Evolutionary conservation across 2,797 vertebrate genomes (phyloP).

Genomic region (Leontopithecus rosalia): DNA sequence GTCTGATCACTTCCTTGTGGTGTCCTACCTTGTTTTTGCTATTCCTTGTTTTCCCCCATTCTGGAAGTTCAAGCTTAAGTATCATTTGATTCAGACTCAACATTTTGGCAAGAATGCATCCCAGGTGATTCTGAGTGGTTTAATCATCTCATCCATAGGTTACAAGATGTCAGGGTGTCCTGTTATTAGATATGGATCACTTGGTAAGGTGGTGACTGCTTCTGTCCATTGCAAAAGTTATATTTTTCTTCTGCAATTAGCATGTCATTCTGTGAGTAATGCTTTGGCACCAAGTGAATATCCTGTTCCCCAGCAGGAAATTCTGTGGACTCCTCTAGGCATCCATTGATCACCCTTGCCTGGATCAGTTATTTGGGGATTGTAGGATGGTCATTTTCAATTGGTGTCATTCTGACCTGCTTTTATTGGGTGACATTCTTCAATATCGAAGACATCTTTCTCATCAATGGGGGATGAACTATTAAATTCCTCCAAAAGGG

Average conservation of each 20-base stretch:
- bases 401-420: constrained; percentile 6
- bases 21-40: constrained; percentile 2
- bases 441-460: constrained; percentile 19
- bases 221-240: neutral
- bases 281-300: neutral
- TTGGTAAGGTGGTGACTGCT: neutral
- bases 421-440: constrained; percentile 42
- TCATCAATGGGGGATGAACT: neutral
- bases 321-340: neutral
- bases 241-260: neutral
- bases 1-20: neutral
- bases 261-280: neutral
- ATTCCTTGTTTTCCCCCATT: neutral
- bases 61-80: neutral
- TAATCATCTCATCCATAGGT: neutral
- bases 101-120: neutral
- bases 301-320: neutral
- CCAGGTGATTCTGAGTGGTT: neutral
- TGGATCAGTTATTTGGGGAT: neutral
- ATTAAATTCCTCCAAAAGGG: neutral
- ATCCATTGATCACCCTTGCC: neutral
- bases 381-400: neutral
- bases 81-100: neutral
- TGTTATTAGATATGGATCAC: neutral
- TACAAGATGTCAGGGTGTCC: neutral